Evolutionary conservation across 1,140 invertebrate species (phyloP).

Genomic region (Panulirus ornatus): DNA sequence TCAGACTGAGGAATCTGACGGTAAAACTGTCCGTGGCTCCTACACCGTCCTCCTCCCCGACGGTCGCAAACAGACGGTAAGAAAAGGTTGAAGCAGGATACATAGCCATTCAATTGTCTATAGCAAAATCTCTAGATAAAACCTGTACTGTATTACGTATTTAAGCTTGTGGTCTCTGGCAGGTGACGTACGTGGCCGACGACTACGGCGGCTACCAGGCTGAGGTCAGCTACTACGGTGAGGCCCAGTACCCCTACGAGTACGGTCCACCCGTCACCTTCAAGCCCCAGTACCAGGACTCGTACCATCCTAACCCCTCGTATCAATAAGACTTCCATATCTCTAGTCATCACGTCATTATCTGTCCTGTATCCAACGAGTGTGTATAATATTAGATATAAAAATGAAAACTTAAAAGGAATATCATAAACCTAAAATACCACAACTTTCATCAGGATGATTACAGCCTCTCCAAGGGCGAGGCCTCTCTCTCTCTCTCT

Average conservation of each 20-base stretch:
- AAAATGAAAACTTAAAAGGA: too few relatives aligned
- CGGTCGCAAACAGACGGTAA: slow-evolving; percentile 50
- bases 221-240: slow-evolving; percentile 42
- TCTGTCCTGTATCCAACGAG: too few relatives aligned
- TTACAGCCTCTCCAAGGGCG: too few relatives aligned
- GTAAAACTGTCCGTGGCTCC: slow-evolving; percentile 68
- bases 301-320: background rate
- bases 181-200: slow-evolving; percentile 8
- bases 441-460: too few relatives aligned
- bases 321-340: too few relatives aligned
- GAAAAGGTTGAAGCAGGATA: too few relatives aligned
- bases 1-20: slow-evolving; percentile 62
- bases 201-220: slow-evolving; percentile 38
- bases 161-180: background rate
- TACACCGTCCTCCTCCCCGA: slow-evolving; percentile 74
- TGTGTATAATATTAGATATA: too few relatives aligned
- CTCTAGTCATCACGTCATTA: too few relatives aligned
- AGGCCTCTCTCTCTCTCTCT: background rate
- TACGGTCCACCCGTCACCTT: slow-evolving; percentile 55
- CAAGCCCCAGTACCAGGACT: background rate
- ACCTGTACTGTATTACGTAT: too few relatives aligned
- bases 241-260: slow-evolving; percentile 48
- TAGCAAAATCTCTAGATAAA: too few relatives aligned
- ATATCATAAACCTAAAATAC: too few relatives aligned
- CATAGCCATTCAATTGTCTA: too few relatives aligned